Conservation (phyloP, 2,113 vertebrate species). For the Muntiacus muntjak region DNA sequence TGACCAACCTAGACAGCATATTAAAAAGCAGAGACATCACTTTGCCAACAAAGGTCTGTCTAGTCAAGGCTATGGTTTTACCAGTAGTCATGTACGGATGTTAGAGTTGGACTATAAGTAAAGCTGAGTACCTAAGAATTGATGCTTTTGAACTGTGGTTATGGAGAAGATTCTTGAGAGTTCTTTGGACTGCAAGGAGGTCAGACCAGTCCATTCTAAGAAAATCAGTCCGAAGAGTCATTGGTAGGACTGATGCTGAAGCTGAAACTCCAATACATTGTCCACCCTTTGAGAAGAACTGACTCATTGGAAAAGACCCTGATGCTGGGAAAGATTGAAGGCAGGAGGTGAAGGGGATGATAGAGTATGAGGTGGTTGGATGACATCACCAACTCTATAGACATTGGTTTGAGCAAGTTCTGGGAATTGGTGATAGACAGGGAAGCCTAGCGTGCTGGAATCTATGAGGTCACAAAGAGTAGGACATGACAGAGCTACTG, state of each 20-base stretch:
- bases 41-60: background rate
- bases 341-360: accelerated
- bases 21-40: background rate
- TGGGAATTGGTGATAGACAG: background rate
- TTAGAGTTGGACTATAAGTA: background rate
- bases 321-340: background rate
- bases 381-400: background rate
- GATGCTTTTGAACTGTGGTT: background rate
- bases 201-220: background rate
- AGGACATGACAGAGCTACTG: accelerated
- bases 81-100: background rate
- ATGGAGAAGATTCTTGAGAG: background rate
- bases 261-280: background rate
- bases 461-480: background rate
- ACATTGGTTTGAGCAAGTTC: background rate
- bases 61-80: background rate
- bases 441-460: background rate
- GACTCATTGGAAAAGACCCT: background rate
- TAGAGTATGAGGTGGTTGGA: background rate
- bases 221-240: background rate
- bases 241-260: background rate
- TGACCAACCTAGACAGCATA: background rate
- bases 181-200: background rate
- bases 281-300: background rate
- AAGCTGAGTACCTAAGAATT: background rate